Evolutionary conservation across 1,140 invertebrate genomes (phyloP), one percentile per base, ranked within the genome.

Genomic region (Andrena cerasifolii): DNA sequence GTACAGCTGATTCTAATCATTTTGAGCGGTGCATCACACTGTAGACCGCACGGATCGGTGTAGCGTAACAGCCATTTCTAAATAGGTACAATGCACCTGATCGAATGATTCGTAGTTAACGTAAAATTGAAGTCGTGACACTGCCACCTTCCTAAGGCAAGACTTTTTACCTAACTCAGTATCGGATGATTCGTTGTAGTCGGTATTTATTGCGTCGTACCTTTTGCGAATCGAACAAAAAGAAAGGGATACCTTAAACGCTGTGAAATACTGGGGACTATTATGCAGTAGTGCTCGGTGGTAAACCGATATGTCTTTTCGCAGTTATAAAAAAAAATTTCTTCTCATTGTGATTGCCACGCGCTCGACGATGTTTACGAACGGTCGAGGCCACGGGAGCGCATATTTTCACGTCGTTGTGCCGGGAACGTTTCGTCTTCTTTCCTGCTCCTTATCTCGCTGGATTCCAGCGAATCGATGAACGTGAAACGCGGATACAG

Each of bases 71-170:
- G n/a, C 43, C 14, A 7, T 43, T 73, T 65, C 12, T 12, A 51
- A 28, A 24, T 74, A 66, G 47, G n/a, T 74, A 43, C 8, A 66
- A 43, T 74, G 61, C 59, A 73, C 24, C 18, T 14, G 18, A 24
- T 73, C 28, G 2, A 65, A 43, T 12, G 40, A 66, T 66, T 43
- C 33, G 43, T 43, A n/a, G 18, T 18, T 10, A 47, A 31, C 6
- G 47, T 56, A 67, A 54, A 56, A 36, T 16, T 28, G n/a, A 58
- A 56, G 21, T 59, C 40, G 18, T 58, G 58, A 58, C 63, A 76
- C 73, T 76, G 73, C 73, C 73, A 76, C 63, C 12, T 40, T 76
- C 26, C 31, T 66, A 45, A 68, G 73, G 63, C 53, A 68, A 75
- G 6, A 58, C 43, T 68, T 76, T 67, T 26, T 68, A 75, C 24